A percentile compares a stretch with the other conserved stretches of the same genome.
Evolutionary conservation across 2,113 vertebrate species (phyloP).

Genomic region (Burhinus bistriatus): DNA sequence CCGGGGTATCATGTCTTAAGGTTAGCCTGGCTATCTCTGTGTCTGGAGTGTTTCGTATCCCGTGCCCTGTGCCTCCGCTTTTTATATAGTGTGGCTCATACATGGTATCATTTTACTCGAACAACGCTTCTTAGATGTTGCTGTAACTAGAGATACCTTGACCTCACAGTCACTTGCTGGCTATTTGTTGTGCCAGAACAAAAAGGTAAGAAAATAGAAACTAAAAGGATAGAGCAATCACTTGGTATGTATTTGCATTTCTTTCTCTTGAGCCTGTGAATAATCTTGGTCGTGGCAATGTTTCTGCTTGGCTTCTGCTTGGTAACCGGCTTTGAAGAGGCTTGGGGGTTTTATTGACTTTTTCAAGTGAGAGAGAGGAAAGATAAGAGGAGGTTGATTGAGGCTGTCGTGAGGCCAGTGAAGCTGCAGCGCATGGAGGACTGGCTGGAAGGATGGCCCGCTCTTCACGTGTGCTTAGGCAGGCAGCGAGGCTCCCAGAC

Average conservation of each 20-base stretch:
- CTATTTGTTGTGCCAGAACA: background rate
- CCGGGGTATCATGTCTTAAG: background rate
- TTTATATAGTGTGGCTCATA: background rate
- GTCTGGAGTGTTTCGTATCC: background rate
- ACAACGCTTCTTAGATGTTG: background rate
- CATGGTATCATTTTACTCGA: background rate
- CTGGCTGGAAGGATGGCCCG: background rate
- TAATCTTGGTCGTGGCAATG: background rate
- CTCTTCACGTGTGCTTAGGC: background rate
- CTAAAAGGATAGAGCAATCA: background rate
- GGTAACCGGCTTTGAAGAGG: background rate
- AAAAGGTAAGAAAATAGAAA: constrained; percentile 49
- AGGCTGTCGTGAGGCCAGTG: accelerated
- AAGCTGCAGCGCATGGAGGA: background rate
- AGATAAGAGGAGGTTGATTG: background rate
- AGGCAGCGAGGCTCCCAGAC: background rate
- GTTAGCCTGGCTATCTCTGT: background rate
- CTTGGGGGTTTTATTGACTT: background rate
- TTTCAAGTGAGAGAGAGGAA: background rate
- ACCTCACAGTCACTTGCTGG: background rate
- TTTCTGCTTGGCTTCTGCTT: background rate
- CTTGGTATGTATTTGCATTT: background rate
- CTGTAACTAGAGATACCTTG: constrained; percentile 34
- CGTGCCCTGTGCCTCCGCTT: accelerated
- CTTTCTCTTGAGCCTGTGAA: background rate